Evolutionary conservation across 2,888 invertebrate species (phyloP), one percentile per base, ranked within the genome.

Genomic region (Aphelenchoides bicaudatus): DNA sequence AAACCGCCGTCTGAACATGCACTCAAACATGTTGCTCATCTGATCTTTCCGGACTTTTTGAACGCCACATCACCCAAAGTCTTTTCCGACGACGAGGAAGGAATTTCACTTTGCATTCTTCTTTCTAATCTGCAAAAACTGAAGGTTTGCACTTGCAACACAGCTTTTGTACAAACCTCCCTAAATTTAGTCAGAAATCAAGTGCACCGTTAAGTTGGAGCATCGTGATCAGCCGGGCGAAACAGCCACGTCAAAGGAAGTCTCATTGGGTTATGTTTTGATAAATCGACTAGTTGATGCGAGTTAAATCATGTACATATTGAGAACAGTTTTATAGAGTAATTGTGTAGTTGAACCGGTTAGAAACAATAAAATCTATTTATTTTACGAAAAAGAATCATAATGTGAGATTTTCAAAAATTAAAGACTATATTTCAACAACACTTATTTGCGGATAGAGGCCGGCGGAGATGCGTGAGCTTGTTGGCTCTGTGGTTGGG

Each of bases 1-100:
- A 48, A 37, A 21, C 39, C 51, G 5, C 57, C 59, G 19, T 68
- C 67, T 30, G 65, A 70, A 23, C 58, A 68, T 31, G 71, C 74
- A 3, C 59, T 62, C 39, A 52, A 62, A 3, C 68, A 75, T 60
- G 58, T 68, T 13, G 75, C 75, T 16, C 67, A 66, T 59, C 62
- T 78, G n/a, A 53, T 57, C 27, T 78, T 78, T 47, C 49, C 65
- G 3, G 52, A 60, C 39, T 66, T 68, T 30, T 48, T 76, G 39
- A 68, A 72, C 27, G 58, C 65, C 39, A 60, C 70, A 3, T 61
- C 59, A 30, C 62, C 63, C 3, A 67, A 65, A 39, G 59, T 71
- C 19, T 68, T 70, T 37, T 53, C 57, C 21, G 77, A 78, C 52
- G 71, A 72, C 13, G 72, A 73, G 34, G 78, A 78, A 59, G 78